Conservation (phyloP, 2,888 invertebrate genomes). For the Drosophila austrosaltans region DNA sequence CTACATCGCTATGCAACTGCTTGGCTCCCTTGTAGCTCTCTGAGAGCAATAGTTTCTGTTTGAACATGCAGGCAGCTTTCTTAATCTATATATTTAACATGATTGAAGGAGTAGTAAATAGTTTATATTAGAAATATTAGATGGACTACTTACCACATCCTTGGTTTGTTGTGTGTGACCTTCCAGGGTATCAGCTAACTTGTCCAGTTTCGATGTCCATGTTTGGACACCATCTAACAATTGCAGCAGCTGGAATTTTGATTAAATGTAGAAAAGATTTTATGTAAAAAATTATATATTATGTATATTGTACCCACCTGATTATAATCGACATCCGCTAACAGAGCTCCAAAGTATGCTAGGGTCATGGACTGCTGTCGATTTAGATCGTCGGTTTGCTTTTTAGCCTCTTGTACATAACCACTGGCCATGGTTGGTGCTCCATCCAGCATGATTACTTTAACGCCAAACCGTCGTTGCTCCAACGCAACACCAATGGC, state of each 20-base stretch:
- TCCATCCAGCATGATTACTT: constrained; percentile 92
- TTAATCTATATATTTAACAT: constrained; percentile 81
- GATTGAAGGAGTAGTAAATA: too few relatives aligned
- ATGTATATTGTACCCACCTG: constrained; percentile 84
- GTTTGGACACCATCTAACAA: constrained; percentile 79
- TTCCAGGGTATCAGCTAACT: constrained; percentile 84
- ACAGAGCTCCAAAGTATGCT: constrained; percentile 92
- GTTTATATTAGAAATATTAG: background rate
- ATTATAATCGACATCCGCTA: constrained; percentile 89
- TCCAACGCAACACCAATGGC: constrained; percentile 96
- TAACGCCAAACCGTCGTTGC: constrained; percentile 82
- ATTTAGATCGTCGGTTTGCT: constrained; percentile 84
- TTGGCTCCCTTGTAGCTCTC: constrained; percentile 89
- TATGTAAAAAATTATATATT: background rate
- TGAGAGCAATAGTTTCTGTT: constrained; percentile 90
- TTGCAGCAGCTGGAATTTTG: constrained; percentile 72
- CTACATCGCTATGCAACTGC: constrained; percentile 88
- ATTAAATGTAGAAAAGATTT: background rate
- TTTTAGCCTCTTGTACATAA: constrained; percentile 88
- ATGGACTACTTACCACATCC: constrained; percentile 77
- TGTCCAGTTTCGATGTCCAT: constrained; percentile 82
- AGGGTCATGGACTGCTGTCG: constrained; percentile 90
- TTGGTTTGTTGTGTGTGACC: constrained; percentile 80
- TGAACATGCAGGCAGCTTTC: constrained; percentile 91
- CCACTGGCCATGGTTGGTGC: constrained; percentile 92